Evolutionary conservation across 2,797 vertebrate genomes (phyloP), one percentile per base, ranked within the genome.

Genomic region (Helostoma temminkii): DNA sequence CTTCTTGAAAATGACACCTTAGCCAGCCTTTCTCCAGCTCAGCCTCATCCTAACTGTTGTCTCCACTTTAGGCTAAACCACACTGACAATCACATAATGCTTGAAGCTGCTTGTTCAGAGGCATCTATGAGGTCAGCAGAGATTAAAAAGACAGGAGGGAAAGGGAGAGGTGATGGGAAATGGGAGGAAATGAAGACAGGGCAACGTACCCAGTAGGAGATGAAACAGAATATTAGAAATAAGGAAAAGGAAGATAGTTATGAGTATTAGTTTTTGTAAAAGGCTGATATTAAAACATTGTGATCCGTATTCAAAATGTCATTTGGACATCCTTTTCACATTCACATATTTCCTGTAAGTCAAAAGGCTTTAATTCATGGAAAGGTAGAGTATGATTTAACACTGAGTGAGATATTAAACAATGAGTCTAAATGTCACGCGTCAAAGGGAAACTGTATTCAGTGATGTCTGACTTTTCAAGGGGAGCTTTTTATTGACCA

Each of bases 101-200:
- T 26, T 16, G 56, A 45, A 71, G 58, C 49, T 60, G 55, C 58
- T 36, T n/a, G 19, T 53, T 78, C 71, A 9, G 56, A 62, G 53
- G 58, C 34, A 36, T 65, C 49, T 32, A 42, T 53, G 62, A 2
- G 67, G 66, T 75, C 71, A 66, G 56, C 30, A 19, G 24, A 62
- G 67, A 82, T 82, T 71, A 61, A 80, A 78, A 25, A 62, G 48
- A 56, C 43, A 30, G 70, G 66, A 41, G 18, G 25, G 9, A 55
- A 42, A 45, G 47, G 32, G 18, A 39, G 61, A 24, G 48, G 6
- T 30, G 19, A 34, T 54, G 57, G 41, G 28, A 26, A 43, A 53
- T 34, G 15, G 41, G 43, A 18, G 24, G 45, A 52, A 16, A 43
- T 30, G 47, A 54, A 42, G 42, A 32, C 41, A 60, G 37, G 19